Evolutionary conservation across 2,797 vertebrate species (phyloP), one percentile per base, ranked within the genome.

Genomic region (Meriones psammophilus): DNA sequence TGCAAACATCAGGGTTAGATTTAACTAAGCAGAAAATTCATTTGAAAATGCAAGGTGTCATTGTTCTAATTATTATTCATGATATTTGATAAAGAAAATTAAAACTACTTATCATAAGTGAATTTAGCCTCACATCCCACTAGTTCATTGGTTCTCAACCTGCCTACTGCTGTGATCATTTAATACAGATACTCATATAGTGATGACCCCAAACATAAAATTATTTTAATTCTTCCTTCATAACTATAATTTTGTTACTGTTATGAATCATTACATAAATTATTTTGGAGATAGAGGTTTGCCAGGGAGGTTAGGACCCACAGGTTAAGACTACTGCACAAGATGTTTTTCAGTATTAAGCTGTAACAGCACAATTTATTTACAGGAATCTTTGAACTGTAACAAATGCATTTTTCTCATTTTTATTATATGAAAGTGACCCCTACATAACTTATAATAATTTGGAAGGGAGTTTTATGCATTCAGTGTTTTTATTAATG

Each of bases 21-120:
- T 94, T 94, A 74, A 24, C 73, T 64, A 91, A 88, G 18, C 30
- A 20, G 87, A 91, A 73, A 92, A 73, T 73, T 84, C 92, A 73
- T 94, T 84, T 92, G 39, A n/a, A 94, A 95, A 86, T 76, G 12
- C 3, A 93, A 89, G 1, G 7, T 64, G 13, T 78, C 58, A 84
- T 17, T 87, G 5, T 58, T 54, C 62, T 54, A 91, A 60, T 92
- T 30, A 28, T 78, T 36, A 83, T 79, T 91, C 18, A 12, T 79
- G 1, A 17, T n/a, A 71, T 42, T 68, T 92, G 93, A 60, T 80
- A 68, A 80, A 84, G 8, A 79, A 42, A 3, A 77, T 79, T 89
- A 36, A 93, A 88, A 92, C 54, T n/a, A 39, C 46, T 94, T 94
- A 64, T 36, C 2, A 13, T 79, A 79, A 60, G 1, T 90, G 66